Conservation (phyloP, 2,888 invertebrate genomes). For the Kryphioiulus occultus region DNA sequence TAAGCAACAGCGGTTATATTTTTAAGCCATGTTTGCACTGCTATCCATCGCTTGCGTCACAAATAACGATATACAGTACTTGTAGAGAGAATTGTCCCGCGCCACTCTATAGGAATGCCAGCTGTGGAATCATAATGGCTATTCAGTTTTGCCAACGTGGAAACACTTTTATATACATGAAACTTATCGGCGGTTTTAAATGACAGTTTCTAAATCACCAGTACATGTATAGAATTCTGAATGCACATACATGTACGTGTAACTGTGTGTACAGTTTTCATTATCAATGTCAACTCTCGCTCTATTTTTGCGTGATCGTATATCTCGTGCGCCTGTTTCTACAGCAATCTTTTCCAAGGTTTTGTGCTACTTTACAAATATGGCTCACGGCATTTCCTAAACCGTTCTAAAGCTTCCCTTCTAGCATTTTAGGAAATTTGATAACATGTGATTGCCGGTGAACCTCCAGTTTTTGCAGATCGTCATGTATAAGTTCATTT, state of each 20-base stretch:
- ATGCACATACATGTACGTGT: background rate
- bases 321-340: background rate
- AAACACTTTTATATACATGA: background rate
- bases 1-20: background rate
- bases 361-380: background rate
- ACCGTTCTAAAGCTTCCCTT: too few relatives aligned
- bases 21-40: background rate
- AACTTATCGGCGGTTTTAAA: background rate
- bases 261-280: too few relatives aligned
- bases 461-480: too few relatives aligned
- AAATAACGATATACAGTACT: background rate
- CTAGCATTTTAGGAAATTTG: too few relatives aligned
- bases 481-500: too few relatives aligned
- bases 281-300: background rate
- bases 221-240: background rate
- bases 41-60: background rate
- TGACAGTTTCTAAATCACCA: background rate
- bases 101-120: background rate
- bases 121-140: background rate
- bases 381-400: background rate
- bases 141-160: background rate
- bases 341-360: background rate
- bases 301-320: background rate
- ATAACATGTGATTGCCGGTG: too few relatives aligned
- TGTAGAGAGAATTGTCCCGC: background rate